Conservation (phyloP, 2,797 vertebrate species). For the Dallia pectoralis region DNA sequence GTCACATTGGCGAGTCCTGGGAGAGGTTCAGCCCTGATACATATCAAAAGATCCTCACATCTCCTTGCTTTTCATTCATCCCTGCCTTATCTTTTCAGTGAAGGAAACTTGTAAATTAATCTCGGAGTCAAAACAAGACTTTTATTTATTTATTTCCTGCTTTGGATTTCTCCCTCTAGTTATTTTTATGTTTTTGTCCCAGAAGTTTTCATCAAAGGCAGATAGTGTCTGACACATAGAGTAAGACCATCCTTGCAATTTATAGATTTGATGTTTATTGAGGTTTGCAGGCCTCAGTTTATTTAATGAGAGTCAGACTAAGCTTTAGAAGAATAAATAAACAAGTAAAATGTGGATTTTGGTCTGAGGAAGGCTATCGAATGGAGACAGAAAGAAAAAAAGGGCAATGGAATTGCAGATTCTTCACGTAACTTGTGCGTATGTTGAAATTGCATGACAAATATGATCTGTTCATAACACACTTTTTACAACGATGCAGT, state of each 20-base stretch:
- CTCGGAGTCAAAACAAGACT: conserved; percentile 83
- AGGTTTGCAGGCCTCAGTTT: conserved; percentile 71
- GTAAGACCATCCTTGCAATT: conserved; percentile 77
- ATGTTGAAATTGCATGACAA: neutral
- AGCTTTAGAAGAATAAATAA: conserved; percentile 52
- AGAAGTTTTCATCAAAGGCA: conserved; percentile 80
- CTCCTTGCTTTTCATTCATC: conserved; percentile 49
- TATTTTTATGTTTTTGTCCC: conserved; percentile 73
- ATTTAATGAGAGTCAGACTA: conserved; percentile 74
- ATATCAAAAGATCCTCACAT: conserved; percentile 92
- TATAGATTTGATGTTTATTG: conserved; percentile 78
- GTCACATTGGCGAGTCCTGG: conserved; percentile 92
- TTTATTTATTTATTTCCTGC: conserved; percentile 66
- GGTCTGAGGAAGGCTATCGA: conserved; percentile 1
- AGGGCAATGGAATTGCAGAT: neutral
- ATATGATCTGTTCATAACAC: neutral
- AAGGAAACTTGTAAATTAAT: conserved; percentile 91
- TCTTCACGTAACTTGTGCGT: neutral
- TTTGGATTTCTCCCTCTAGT: conserved; percentile 73
- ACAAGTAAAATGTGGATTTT: conserved; percentile 21
- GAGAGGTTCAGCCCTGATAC: conserved; percentile 87
- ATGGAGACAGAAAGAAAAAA: neutral
- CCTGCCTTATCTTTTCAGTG: conserved; percentile 65
- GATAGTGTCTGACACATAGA: conserved; percentile 72
- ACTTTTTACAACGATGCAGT: too few relatives aligned